A percentile compares a stretch with the other conserved stretches of the same genome.
phyloP scores from a whole-genome alignment of 2,888 invertebrate species.

The Perdita meconis region DNA sequence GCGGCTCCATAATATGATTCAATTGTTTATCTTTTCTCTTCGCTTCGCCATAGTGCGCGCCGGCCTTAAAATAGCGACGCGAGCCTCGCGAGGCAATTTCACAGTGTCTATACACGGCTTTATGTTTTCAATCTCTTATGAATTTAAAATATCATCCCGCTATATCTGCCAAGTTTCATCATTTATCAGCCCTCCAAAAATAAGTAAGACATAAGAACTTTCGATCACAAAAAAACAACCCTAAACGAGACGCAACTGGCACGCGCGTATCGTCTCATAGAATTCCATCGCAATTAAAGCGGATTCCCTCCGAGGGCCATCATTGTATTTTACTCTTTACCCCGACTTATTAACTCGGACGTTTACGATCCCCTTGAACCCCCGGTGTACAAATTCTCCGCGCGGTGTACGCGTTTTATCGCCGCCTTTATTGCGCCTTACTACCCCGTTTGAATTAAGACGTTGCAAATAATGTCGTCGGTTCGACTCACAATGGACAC shows the following conservation, averaged over 20 bases:
- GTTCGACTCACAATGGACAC: constrained; percentile 41
- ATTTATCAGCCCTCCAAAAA: too few species aligned
- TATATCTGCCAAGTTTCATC: too few species aligned
- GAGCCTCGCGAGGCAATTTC: too few species aligned
- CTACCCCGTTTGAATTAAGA: constrained; percentile 60
- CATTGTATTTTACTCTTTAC: constrained; percentile 52
- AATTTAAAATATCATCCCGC: too few species aligned
- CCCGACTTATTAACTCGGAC: constrained; percentile 66
- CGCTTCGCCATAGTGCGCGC: too few species aligned
- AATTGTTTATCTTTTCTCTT: too few species aligned
- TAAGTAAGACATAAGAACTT: too few species aligned
- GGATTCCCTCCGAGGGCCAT: constrained; percentile 20
- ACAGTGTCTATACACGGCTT: too few species aligned
- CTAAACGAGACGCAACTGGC: background rate
- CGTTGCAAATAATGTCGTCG: constrained; percentile 60
- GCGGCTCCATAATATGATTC: too few species aligned
- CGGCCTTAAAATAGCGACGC: too few species aligned
- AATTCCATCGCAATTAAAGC: background rate
- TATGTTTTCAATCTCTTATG: too few species aligned
- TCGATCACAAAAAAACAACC: background rate
- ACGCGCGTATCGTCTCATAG: constrained; percentile 6
- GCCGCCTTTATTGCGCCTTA: constrained; percentile 60
- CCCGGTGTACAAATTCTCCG: constrained; percentile 46
- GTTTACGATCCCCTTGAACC: constrained; percentile 61
- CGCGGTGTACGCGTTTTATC: constrained; percentile 56